Conservation (phyloP, 2,888 invertebrate genomes). For the Lysandra bellargus region DNA sequence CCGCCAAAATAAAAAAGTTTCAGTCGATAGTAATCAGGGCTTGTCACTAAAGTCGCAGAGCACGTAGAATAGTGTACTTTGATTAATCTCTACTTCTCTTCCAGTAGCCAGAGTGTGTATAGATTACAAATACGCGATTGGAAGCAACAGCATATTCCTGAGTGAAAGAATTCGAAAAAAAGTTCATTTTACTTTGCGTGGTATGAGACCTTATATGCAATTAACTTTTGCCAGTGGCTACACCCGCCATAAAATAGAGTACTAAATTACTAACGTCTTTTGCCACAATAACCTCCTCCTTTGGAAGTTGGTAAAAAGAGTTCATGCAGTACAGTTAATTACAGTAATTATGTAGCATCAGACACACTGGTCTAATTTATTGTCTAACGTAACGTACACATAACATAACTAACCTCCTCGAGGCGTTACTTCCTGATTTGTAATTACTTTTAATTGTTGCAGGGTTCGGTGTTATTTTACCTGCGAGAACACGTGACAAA, state of each 20-base stretch:
- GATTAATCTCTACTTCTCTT: too few species aligned
- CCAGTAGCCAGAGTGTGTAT: too few species aligned
- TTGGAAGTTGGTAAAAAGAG: background rate
- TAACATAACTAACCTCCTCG: background rate
- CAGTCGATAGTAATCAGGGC: background rate
- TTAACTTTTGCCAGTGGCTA: too few species aligned
- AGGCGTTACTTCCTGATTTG: background rate
- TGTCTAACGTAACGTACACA: background rate
- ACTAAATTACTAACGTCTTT: too few species aligned
- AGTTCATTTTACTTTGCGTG: too few species aligned
- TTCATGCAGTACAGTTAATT: background rate
- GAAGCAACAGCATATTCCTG: too few species aligned
- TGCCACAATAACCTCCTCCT: background rate
- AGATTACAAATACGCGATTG: too few species aligned
- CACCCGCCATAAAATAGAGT: too few species aligned
- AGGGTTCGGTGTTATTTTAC: background rate
- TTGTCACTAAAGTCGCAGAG: background rate
- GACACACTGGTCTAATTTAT: background rate
- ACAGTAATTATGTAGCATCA: background rate
- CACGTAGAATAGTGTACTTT: too few species aligned
- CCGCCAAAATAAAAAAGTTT: conserved; percentile 7
- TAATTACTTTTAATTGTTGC: background rate
- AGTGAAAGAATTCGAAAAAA: too few species aligned
- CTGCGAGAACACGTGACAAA: background rate
- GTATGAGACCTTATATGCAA: too few species aligned